phyloP scores from a whole-genome alignment of 2,113 vertebrate genomes.

The Acrocephalus kingi region DNA sequence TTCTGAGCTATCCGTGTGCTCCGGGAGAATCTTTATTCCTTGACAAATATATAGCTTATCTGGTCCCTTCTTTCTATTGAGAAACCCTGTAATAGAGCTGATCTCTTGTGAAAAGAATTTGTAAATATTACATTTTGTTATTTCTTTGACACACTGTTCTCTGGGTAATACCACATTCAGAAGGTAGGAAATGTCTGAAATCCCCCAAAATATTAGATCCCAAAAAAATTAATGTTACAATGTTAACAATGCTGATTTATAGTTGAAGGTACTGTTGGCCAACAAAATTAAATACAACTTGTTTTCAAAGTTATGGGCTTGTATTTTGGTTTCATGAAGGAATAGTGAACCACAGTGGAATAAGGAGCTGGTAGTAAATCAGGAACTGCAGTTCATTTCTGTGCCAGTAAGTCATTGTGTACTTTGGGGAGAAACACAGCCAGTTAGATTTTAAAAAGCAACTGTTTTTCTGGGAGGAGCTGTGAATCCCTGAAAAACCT shows the following conservation, averaged over 20 bases:
- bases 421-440: neutral
- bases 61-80: neutral
- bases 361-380: neutral
- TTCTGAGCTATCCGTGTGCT: neutral
- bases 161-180: neutral
- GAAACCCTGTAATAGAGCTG: neutral
- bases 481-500: neutral
- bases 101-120: neutral
- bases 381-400: neutral
- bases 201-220: fast-evolving
- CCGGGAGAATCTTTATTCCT: neutral
- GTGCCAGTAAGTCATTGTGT: neutral
- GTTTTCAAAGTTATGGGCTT: neutral
- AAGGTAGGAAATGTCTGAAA: neutral
- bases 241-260: neutral
- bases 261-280: neutral
- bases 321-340: neutral
- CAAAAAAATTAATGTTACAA: neutral
- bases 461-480: neutral
- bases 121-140: neutral
- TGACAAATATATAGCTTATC: neutral
- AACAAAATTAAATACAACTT: neutral
- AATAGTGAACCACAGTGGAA: neutral
- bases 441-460: neutral
- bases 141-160: neutral